A percentile compares a stretch with the other conserved stretches of the same genome.
Conservation (phyloP, 2,113 vertebrate species). For the Ctenomys sociabilis region DNA sequence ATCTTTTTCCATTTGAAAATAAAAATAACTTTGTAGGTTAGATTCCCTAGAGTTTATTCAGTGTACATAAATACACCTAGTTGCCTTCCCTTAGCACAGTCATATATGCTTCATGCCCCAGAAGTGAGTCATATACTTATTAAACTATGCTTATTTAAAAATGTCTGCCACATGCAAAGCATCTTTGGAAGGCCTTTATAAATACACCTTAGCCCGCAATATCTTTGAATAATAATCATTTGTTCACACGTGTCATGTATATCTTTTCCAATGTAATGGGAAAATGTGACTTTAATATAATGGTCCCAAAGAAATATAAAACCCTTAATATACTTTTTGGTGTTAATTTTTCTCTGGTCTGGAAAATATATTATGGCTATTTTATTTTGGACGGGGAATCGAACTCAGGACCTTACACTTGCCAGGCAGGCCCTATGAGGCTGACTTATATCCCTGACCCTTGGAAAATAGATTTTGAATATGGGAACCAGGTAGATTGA, state of each 20-base stretch:
- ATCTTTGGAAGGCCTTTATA: neutral
- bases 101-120: neutral
- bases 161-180: neutral
- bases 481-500: neutral
- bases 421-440: no score
- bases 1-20: conserved; percentile 26
- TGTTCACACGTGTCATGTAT: neutral
- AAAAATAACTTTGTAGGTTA: conserved; percentile 20
- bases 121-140: neutral
- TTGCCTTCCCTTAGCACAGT: neutral
- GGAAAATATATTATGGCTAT: neutral
- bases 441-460: no score
- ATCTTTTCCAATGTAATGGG: neutral
- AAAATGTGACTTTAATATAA: conserved; percentile 30
- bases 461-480: no score
- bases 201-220: neutral
- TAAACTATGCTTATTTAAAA: neutral
- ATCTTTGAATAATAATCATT: neutral
- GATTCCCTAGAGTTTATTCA: neutral
- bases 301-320: conserved; percentile 16
- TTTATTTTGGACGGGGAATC: no score
- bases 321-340: neutral
- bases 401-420: no score
- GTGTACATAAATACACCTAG: neutral
- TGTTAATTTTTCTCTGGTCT: conserved; percentile 31